A percentile compares a stretch with the other conserved stretches of the same genome.
Evolutionary conservation across 37 sponge, comb jelly and placozoan species (phyloP).

Genomic region (Dysidea cf. avara): DNA sequence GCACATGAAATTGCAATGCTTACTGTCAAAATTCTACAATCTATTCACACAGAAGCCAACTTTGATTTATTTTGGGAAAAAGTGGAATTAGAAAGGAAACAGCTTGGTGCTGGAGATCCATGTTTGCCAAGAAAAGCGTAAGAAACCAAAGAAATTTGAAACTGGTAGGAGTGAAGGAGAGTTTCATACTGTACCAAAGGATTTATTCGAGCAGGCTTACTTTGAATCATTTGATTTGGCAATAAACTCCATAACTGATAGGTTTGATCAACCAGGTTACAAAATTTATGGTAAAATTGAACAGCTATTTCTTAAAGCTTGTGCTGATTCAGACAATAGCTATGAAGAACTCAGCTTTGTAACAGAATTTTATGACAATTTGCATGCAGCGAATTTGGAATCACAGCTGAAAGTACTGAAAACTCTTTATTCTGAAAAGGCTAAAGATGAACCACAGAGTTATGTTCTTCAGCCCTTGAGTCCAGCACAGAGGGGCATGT

Average conservation of each 20-base stretch:
- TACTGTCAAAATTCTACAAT: conserved; percentile 60
- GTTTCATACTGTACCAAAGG: conserved; percentile 33
- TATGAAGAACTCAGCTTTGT: conserved; percentile 42
- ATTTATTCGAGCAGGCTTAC: conserved; percentile 40
- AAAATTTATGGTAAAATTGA: conserved; percentile 59
- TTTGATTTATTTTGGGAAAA: conserved; percentile 73
- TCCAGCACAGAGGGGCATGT: not conserved
- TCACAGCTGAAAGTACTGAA: conserved; percentile 38
- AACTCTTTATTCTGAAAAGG: not conserved
- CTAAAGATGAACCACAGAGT: not conserved
- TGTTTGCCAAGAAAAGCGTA: conserved; percentile 50
- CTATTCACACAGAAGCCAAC: conserved; percentile 42
- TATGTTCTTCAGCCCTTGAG: not conserved
- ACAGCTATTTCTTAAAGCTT: conserved; percentile 59
- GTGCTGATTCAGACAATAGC: conserved; percentile 18
- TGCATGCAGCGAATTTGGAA: conserved; percentile 41
- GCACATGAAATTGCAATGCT: conserved; percentile 76
- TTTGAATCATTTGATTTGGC: conserved; percentile 65
- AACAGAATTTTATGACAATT: conserved; percentile 32
- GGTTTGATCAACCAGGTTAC: conserved; percentile 70
- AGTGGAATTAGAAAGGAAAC: conserved; percentile 42
- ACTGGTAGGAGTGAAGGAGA: conserved; percentile 43
- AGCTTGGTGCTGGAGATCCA: conserved; percentile 58
- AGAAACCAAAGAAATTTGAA: conserved; percentile 50
- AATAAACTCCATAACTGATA: conserved; percentile 40